Conservation (phyloP, 2,113 vertebrate genomes). For the Tyrannus savana region DNA sequence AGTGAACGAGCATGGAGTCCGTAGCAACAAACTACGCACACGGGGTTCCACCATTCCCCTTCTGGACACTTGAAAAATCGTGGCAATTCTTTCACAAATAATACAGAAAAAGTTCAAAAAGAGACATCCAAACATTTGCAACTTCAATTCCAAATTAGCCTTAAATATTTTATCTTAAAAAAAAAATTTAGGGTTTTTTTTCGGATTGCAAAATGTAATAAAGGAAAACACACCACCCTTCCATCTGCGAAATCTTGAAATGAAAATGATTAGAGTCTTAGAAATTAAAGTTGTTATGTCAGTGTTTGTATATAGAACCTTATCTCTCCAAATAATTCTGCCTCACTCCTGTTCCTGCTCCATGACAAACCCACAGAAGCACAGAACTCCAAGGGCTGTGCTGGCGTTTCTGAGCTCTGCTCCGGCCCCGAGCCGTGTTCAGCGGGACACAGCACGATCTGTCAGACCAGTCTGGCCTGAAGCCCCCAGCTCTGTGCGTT, state of each 20-base stretch:
- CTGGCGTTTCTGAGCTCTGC: accelerated
- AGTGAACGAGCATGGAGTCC: background rate
- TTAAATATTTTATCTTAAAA: background rate
- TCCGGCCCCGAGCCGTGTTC: accelerated
- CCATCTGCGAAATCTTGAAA: background rate
- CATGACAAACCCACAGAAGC: background rate
- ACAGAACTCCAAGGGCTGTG: accelerated
- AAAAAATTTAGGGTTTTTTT: background rate
- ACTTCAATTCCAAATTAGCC: background rate
- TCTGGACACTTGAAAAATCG: accelerated
- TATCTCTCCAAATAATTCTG: background rate
- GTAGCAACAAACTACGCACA: accelerated
- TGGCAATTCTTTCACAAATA: background rate
- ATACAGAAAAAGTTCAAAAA: background rate
- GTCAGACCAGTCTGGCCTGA: background rate
- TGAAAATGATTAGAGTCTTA: background rate
- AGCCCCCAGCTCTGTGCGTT: background rate
- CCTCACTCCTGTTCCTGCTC: background rate
- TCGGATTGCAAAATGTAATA: background rate
- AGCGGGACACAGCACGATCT: accelerated
- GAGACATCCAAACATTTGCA: background rate
- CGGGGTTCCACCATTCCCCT: background rate
- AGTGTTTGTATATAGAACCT: background rate
- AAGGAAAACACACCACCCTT: background rate
- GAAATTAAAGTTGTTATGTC: background rate